Base-by-base conservation (phyloP, 2,888 invertebrate genomes). In the Thelaira solivaga region DNA sequence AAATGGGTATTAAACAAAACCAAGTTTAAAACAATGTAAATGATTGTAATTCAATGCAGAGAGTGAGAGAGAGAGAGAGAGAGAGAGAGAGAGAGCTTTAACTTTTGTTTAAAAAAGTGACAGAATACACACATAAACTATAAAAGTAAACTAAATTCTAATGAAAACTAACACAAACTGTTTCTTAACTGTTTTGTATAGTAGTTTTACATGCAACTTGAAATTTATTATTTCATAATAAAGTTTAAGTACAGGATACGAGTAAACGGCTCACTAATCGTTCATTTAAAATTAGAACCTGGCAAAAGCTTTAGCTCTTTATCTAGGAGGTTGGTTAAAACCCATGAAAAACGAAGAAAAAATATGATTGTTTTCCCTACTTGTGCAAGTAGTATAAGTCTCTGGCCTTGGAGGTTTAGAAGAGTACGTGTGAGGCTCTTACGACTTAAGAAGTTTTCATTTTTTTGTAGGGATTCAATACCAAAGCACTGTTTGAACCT, bases 381-480 rank as follows among this genome's bases (percentile, higher is more conserved):
- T n/a, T n/a, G n/a, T n/a, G n/a, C n/a, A n/a, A n/a, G n/a, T 1
- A 11, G 20, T 2, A n/a, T 53, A 47, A 57, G 67, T 72, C 68
- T 65, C 72, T 62, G 49, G 47, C 57, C 68, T 49, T 57, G 4
- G 2, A 49, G 47, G 57, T 55, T 16, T 11, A 31, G 22, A 10
- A 36, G 16, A 31, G 2, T 11, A 22, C 6, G 4, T 2, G 20
- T 2, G 2, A 20, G 13, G 20, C 1, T 20, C 2, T 4, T 2
- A 26, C 24, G 43, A 41, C 68, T 61, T 89, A 89, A 72, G 89
- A 95, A 85, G 96, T 96, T 91, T 96, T 96, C 93, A 96, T 94
- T 91, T 96, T 96, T 90, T 96, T 96, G 90, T 95, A 96, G 73
- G 96, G 96, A 88, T 95, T 95, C 87, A 94, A 91, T 20, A 92